Evolutionary conservation across 2,797 vertebrate species (phyloP), one percentile per base, ranked within the genome.

Genomic region (Mus caroli): DNA sequence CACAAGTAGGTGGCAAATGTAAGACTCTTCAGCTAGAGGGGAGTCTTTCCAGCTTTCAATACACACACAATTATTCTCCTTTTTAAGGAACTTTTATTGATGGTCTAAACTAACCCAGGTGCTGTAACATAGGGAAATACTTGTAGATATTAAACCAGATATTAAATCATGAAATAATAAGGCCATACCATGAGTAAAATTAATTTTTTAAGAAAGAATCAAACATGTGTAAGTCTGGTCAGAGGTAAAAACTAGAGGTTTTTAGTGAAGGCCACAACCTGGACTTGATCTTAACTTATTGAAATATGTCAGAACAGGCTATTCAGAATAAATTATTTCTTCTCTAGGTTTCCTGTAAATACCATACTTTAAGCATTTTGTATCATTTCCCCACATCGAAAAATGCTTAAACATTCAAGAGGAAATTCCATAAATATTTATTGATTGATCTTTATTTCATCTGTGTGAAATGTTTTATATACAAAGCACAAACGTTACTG

Each of bases 381-480:
- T 77, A 54, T 85, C 34, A 40, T 88, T 22, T 43, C 69, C 37
- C 50, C 67, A 20, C 28, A 8, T 76, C 11, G 7, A 95, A 10
- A n/a, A 91, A 96, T 40, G 22, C 43, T 90, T 37, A 58, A 92
- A 94, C 3, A n/a, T 88, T 91, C 80, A 40, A 19, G 19, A 92
- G 17, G 3, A 10, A 9, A 10, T 37, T 92, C 77, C 67, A 85
- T 84, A 94, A 93, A 86, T 94, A 90, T 69, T 95, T 92, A 88
- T 64, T 95, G 50, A 88, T 94, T 78, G 31, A 46, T 92, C 31
- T 93, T 91, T 96, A 85, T 96, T 96, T 97, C 90, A 97, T 84
- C 92, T 97, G 67, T 75, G 95, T 96, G 76, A 91, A 93, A 97
- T 73, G 97, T 97, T 94, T n/a, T 15, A 92, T 94, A 97, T 94